Evolutionary conservation across 1,140 invertebrate genomes (phyloP).

Genomic region (Cyrtorhinus lividipennis): DNA sequence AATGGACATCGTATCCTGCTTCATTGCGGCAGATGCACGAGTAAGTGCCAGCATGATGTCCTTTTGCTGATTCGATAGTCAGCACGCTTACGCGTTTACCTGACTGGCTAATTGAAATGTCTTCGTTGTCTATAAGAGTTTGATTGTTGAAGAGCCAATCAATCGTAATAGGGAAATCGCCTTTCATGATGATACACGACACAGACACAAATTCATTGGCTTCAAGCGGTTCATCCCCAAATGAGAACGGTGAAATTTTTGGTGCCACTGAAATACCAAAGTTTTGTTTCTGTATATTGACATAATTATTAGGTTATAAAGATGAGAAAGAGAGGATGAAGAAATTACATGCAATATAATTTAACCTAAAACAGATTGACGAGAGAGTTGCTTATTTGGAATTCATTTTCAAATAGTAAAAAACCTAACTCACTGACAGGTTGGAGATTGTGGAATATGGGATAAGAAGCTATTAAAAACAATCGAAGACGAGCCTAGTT

Average conservation of each 20-base stretch:
- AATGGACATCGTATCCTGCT: slow-evolving; percentile 38
- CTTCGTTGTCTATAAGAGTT: slow-evolving; percentile 27
- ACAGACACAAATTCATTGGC: slow-evolving; percentile 32
- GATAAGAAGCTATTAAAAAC: background rate
- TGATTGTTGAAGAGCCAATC: slow-evolving; percentile 48
- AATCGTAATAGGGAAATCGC: slow-evolving; percentile 57
- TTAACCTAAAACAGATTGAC: too few relatives aligned
- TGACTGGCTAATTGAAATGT: slow-evolving; percentile 45
- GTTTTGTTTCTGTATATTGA: too few relatives aligned
- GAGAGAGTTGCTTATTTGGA: too few relatives aligned
- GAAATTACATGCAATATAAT: too few relatives aligned
- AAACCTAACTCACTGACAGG: background rate
- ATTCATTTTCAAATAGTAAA: too few relatives aligned
- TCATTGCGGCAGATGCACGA: slow-evolving; percentile 50
- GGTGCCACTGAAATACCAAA: slow-evolving; percentile 41
- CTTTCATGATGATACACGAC: slow-evolving; percentile 56
- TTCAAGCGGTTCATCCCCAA: slow-evolving; percentile 36
- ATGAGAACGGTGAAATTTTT: slow-evolving; percentile 42
- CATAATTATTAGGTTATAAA: too few relatives aligned
- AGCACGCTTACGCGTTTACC: slow-evolving; percentile 42
- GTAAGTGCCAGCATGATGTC: slow-evolving; percentile 43
- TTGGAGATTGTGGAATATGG: background rate
- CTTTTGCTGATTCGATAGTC: slow-evolving; percentile 33
- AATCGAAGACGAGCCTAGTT: too few relatives aligned
- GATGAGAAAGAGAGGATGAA: too few relatives aligned